Evolutionary conservation across 2,113 vertebrate species (phyloP).

Genomic region (Amblyornis subalaris): DNA sequence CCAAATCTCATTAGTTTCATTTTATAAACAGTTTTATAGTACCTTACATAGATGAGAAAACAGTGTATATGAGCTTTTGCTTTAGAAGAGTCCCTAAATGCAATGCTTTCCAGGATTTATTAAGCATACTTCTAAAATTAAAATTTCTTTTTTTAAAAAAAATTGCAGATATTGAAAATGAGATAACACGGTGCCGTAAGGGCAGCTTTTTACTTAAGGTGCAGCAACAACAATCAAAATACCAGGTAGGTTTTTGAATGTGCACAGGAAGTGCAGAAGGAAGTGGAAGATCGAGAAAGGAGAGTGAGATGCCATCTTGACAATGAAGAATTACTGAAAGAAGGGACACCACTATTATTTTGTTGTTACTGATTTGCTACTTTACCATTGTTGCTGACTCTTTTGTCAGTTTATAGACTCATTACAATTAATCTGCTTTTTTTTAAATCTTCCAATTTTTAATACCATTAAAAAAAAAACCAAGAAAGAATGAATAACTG

Average conservation of each 20-base stretch:
- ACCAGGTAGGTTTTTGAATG: neutral
- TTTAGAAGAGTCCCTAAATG: slow-evolving; percentile 52
- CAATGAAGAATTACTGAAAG: slow-evolving; percentile 3
- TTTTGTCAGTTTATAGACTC: slow-evolving; percentile 58
- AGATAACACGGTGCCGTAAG: neutral
- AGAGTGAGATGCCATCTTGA: slow-evolving; percentile 49
- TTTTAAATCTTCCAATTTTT: slow-evolving; percentile 54
- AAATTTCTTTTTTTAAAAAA: slow-evolving; percentile 12
- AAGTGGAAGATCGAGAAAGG: neutral
- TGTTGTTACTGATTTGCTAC: neutral
- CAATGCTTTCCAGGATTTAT: slow-evolving; percentile 24
- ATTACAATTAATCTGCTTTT: slow-evolving; percentile 62
- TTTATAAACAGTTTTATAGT: slow-evolving; percentile 93
- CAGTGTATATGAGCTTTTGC: slow-evolving; percentile 55
- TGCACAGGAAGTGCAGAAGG: neutral
- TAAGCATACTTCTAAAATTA: slow-evolving; percentile 51
- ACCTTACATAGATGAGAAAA: slow-evolving; percentile 79
- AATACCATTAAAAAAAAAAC: slow-evolving; percentile 35
- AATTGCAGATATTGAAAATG: slow-evolving; percentile 32
- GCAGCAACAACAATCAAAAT: neutral
- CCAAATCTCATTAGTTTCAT: slow-evolving; percentile 94
- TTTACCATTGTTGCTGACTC: neutral
- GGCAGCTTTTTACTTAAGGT: slow-evolving; percentile 41
- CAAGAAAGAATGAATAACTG: slow-evolving; percentile 44
- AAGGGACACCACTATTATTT: slow-evolving; percentile 18